Base-by-base conservation (phyloP, 2,113 vertebrate genomes). In the Pseudorhombus dupliciocellatus region DNA sequence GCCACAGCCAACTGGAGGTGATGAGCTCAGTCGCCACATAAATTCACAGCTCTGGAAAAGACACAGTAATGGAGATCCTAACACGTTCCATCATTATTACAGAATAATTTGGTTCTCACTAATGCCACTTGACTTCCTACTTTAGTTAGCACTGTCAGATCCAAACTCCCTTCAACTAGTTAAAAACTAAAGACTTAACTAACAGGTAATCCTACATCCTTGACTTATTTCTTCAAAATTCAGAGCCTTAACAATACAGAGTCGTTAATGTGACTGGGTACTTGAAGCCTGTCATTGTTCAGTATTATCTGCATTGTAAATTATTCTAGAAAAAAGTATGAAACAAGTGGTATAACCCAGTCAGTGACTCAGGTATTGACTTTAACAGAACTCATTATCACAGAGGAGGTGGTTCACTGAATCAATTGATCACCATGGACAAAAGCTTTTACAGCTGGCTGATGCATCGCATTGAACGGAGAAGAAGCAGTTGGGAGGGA, bases 361-460 rank as follows among this genome's bases (percentile, higher is more conserved):
- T 16, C 48, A 25, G 58, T 74, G 62, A 68, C 61, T 75, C 74
- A 78, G 61, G 46, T 67, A 85, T 84, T 11, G 76, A 88, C 70
- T 81, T 70, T 21, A 76, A 81, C 69, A 75, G 66, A 62, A 63
- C 63, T 87, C 79, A 88, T 87, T 85, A 89, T 82, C 71, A 78
- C 73, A 40, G 64, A 73, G 64, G 69, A 84, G 70, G 71, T 83
- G 83, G 79, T 70, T 76, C 66, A 66, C 64, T 75, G 66, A 80
- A 88, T 89, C 84, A 77, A 89, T 75, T 77, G 75, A 86, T 83
- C 77, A 85, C 53, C 25, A 59, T 53, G 46, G 79, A 79, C 75
- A 80, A 72, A 57, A 54, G 79, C 51, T 67, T 87, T 87, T 84
- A 78, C 56, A 74, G 56, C 66, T 48, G 10, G 53, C 74, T 66